These are phyloP conservation scores for Calonectris borealis DNA, from an alignment of 2,113 vertebrate genomes.

Conservation along the genomic window DNA sequence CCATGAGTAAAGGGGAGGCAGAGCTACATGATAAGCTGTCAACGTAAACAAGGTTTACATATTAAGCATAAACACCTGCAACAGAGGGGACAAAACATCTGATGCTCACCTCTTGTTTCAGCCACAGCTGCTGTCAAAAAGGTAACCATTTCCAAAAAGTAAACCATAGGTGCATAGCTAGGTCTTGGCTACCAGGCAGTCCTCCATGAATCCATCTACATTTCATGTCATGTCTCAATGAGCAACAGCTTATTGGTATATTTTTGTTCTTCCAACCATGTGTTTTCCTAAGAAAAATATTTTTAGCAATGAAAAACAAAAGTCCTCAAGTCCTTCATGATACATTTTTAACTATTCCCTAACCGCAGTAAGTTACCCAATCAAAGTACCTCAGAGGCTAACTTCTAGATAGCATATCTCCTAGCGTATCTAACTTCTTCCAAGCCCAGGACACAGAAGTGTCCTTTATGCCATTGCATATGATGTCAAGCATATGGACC, in stretches of 20 bases:
- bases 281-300: neutral
- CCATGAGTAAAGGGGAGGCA: neutral
- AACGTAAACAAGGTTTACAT: neutral
- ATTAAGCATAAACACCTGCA: neutral
- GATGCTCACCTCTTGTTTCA: neutral
- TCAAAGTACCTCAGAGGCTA: neutral
- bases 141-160: neutral
- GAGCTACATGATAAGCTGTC: neutral
- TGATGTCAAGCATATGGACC: neutral
- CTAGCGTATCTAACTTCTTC: neutral
- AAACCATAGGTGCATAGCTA: rapidly evolving
- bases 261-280: neutral
- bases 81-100: neutral
- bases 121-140: neutral
- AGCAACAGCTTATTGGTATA: neutral
- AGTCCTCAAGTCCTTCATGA: neutral
- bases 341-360: neutral
- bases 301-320: neutral
- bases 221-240: neutral
- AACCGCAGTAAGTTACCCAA: neutral
- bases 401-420: neutral
- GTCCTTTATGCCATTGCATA: neutral
- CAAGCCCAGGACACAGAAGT: neutral
- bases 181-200: neutral
- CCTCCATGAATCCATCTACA: neutral